Conservation (phyloP, 1,140 invertebrate species). For the Rhagoletis pomonella region DNA sequence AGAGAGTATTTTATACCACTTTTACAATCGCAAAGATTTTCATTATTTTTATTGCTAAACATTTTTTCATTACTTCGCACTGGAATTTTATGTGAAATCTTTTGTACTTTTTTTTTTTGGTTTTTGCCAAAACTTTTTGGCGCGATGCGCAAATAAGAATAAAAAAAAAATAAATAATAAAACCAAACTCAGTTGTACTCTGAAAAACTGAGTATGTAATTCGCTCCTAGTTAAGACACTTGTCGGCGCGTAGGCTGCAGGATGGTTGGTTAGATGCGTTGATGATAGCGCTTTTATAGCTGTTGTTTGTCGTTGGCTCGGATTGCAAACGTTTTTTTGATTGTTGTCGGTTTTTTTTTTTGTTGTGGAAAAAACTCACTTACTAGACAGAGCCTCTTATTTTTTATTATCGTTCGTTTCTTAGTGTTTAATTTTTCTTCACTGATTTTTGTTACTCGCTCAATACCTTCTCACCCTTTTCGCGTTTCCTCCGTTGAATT, state of each 20-base stretch:
- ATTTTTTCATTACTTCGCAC: not conserved
- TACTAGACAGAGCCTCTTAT: not conserved
- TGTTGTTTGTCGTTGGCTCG: not conserved
- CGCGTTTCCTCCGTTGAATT: not conserved
- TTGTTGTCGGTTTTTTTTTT: too few species aligned
- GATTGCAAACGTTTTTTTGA: not conserved
- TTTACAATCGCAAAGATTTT: not conserved
- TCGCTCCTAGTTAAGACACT: constrained; percentile 43
- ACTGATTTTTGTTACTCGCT: not conserved
- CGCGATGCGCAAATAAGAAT: not conserved
- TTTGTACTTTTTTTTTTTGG: not conserved
- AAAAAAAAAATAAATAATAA: not conserved
- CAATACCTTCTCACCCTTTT: not conserved
- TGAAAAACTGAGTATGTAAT: not conserved
- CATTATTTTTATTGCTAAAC: not conserved
- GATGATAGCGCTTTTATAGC: not conserved
- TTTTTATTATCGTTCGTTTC: not conserved
- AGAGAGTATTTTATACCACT: not conserved
- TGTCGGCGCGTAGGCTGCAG: not conserved
- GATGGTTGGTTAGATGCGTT: not conserved
- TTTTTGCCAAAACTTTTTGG: not conserved
- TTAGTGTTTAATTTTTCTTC: not conserved
- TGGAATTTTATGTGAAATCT: not conserved
- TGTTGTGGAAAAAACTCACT: not conserved
- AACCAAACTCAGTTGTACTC: constrained; percentile 5